Percentiles rank a stretch among this genome's conserved stretches.
Conservation (phyloP, 2,888 invertebrate genomes). For the Scaptomyza caliginosa region DNA sequence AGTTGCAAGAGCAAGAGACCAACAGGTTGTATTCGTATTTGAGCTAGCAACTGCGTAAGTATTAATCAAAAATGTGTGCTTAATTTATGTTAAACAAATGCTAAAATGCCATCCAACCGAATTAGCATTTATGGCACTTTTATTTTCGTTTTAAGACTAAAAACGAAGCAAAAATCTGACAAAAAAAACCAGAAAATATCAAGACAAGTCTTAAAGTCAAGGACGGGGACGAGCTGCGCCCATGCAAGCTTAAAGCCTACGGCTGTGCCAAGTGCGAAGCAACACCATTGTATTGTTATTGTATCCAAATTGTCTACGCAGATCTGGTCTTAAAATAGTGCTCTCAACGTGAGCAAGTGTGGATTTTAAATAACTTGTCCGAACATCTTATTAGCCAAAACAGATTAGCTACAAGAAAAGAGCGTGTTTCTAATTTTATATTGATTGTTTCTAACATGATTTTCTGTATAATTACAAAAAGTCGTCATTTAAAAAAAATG, state of each 20-base stretch:
- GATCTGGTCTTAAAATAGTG: slow-evolving; percentile 38
- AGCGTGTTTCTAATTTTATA: neutral
- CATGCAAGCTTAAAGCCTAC: slow-evolving; percentile 39
- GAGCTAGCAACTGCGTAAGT: slow-evolving; percentile 57
- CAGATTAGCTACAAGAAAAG: slow-evolving; percentile 8
- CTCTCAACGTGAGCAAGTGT: slow-evolving; percentile 23
- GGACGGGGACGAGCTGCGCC: slow-evolving; percentile 66
- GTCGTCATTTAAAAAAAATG: too few species aligned
- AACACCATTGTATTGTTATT: slow-evolving; percentile 59
- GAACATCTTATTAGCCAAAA: slow-evolving; percentile 1
- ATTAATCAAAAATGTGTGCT: slow-evolving; percentile 43
- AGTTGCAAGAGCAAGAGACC: slow-evolving; percentile 14
- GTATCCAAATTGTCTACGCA: slow-evolving; percentile 22
- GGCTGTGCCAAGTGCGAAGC: slow-evolving; percentile 68
- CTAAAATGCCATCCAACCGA: slow-evolving; percentile 24
- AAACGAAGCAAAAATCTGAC: slow-evolving; percentile 15
- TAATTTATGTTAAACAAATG: slow-evolving; percentile 71
- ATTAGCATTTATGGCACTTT: slow-evolving; percentile 73
- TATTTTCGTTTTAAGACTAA: slow-evolving; percentile 51
- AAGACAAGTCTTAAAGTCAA: slow-evolving; percentile 65
- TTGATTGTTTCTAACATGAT: neutral
- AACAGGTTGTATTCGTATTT: slow-evolving; percentile 47
- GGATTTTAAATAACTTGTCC: slow-evolving; percentile 26
- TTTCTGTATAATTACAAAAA: neutral
- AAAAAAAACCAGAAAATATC: slow-evolving; percentile 45